phyloP scores from a whole-genome alignment of 2,113 vertebrate genomes.

The Salminus brasiliensis region DNA sequence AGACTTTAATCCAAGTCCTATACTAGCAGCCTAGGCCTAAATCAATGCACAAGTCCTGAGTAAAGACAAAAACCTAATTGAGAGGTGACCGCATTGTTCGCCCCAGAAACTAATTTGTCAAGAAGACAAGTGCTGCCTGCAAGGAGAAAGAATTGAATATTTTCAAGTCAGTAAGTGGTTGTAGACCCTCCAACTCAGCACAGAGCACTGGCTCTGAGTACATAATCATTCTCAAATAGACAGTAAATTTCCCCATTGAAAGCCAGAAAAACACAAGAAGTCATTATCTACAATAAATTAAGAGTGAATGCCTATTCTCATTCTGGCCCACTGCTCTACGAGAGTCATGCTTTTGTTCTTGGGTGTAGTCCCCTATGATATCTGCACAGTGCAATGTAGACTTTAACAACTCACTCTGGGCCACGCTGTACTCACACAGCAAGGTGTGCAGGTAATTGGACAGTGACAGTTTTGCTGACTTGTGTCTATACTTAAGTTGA shows the following conservation, averaged over 20 bases:
- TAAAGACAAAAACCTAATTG: background rate
- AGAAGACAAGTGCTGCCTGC: background rate
- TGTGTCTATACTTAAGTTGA: background rate
- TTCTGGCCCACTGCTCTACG: background rate
- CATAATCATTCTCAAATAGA: background rate
- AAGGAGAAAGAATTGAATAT: background rate
- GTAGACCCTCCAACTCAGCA: slow-evolving; percentile 6
- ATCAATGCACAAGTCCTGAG: background rate
- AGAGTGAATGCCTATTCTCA: background rate
- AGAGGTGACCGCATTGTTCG: background rate
- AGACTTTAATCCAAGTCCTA: background rate
- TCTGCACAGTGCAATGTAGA: background rate
- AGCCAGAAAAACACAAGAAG: background rate
- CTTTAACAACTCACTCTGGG: background rate
- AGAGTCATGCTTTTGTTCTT: background rate
- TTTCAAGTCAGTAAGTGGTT: background rate
- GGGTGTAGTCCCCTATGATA: background rate
- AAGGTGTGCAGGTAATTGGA: background rate
- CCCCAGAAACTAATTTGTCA: background rate
- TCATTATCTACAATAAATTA: slow-evolving; percentile 7
- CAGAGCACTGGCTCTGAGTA: background rate
- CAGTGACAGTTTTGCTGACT: background rate
- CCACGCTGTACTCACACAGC: background rate
- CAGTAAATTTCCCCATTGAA: slow-evolving; percentile 1
- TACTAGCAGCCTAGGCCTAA: background rate